A percentile compares a stretch with the other conserved stretches of the same genome.
phyloP scores from a whole-genome alignment of 1,140 invertebrate genomes.

The Caenorhabditis latens region DNA sequence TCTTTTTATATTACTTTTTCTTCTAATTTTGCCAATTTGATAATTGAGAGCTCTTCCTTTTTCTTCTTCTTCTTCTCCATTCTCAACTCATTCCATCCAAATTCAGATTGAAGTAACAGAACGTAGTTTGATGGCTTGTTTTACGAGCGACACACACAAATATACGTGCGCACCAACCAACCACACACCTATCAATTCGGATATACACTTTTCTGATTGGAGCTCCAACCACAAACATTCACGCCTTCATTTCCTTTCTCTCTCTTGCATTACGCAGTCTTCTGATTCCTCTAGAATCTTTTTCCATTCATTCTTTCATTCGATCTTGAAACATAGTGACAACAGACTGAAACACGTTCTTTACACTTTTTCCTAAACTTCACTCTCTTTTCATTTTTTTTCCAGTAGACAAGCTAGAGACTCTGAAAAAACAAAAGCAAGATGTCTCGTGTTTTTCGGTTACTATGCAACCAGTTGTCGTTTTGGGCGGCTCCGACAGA shows the following conservation, averaged over 20 bases:
- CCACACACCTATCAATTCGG: constrained; percentile 47
- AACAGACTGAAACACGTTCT: not conserved
- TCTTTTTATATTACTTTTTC: not conserved
- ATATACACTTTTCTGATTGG: constrained; percentile 40
- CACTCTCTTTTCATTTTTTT: not conserved
- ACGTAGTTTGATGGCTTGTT: constrained; percentile 23
- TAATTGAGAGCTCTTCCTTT: not conserved
- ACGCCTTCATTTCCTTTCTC: constrained; percentile 12
- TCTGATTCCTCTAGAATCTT: not conserved
- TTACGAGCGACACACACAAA: constrained; percentile 5
- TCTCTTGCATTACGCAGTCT: not conserved
- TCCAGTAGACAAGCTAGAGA: not conserved
- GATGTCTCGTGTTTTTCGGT: constrained; percentile 13
- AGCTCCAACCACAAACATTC: not conserved
- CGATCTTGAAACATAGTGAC: not conserved
- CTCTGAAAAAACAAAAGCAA: not conserved
- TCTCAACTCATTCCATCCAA: not conserved
- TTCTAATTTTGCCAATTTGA: constrained; percentile 40
- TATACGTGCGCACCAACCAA: not conserved
- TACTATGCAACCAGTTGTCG: constrained; percentile 45
- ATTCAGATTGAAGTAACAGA: not conserved
- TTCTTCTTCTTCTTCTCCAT: not conserved
- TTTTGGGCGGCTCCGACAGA: not conserved
- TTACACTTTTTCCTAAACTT: not conserved
- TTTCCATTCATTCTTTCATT: not conserved